Base-by-base conservation (phyloP, 2,888 invertebrate species). In the Stratiomys singularior region DNA sequence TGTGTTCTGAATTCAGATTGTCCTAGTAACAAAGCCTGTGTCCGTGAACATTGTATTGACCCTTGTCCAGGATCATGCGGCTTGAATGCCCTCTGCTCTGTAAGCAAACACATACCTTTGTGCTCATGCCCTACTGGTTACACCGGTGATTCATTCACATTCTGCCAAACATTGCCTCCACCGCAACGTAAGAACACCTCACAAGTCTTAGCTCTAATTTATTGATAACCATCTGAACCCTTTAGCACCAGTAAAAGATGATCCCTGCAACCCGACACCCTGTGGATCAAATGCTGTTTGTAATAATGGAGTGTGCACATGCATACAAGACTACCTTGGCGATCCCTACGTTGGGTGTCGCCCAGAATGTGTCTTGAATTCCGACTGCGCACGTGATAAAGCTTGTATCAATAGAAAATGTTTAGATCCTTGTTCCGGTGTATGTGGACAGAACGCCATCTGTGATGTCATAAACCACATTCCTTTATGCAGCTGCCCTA, bases 21-120 rank as follows among this genome's bases (percentile, higher is more conserved):
- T 84, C 87, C 90, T 69, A 92, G 90, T 79, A 91, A 90, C 82
- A 89, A 90, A 83, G 93, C 95, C 5, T 96, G 95, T 83, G 91
- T 94, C 66, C 91, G 90, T 82, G 91, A 92, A 86, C 93, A 92
- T 85, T 95, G 95, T 85, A 89, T 89, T 81, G 92, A 95, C 85
- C 95, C 95, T 18, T 95, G 95, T 83, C 89, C 91, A 5, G 94
- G 94, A 63, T 91, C 93, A 30, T 93, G 96, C 83, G 96, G 95
- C 15, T 83, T 90, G 23, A 90, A 90, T 81, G 93, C 96, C 1
- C 87, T 91, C 63, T 96, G 96, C 83, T 90, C 90, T 83, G 93
- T 94, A 7, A 89, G 93, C 18, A 93, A 93, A 84, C 93, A 95
- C 85, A 90, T 91, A 66, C 94, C 95, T 0, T 89, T 92, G 78